phyloP scores from a whole-genome alignment of 2,113 vertebrate species.

The Ornithorhynchus anatinus region DNA sequence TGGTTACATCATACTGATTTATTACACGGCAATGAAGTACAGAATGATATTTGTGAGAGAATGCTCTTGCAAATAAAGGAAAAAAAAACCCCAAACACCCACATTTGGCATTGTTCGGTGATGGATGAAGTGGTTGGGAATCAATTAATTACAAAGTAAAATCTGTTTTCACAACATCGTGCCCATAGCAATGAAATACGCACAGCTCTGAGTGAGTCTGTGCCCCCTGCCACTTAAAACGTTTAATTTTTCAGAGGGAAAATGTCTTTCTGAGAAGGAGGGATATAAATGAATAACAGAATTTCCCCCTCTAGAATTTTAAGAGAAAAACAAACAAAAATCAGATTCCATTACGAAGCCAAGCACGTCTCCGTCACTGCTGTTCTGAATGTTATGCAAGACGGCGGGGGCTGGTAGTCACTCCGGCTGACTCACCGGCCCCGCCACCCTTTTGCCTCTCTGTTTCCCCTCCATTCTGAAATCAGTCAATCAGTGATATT shows the following conservation, averaged over 20 bases:
- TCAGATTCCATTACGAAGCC: too few relatives aligned
- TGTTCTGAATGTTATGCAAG: too few relatives aligned
- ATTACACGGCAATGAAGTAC: background rate
- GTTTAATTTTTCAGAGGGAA: constrained; percentile 3
- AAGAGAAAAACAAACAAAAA: background rate
- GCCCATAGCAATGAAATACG: too few relatives aligned
- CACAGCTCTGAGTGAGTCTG: too few relatives aligned
- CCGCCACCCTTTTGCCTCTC: too few relatives aligned
- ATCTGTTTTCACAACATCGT: constrained; percentile 2
- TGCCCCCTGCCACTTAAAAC: constrained; percentile 4
- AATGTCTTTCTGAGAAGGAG: background rate
- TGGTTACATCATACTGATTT: background rate
- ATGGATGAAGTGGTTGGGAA: background rate
- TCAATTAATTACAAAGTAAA: constrained; percentile 5
- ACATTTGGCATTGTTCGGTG: constrained; percentile 20
- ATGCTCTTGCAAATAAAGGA: too few relatives aligned
- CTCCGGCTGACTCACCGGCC: too few relatives aligned
- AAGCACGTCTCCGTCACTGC: too few relatives aligned
- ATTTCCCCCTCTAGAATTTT: constrained; percentile 7
- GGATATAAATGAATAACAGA: background rate
- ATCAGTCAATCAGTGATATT: too few relatives aligned
- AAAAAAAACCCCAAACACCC: constrained; percentile 6
- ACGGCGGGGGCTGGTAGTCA: too few relatives aligned
- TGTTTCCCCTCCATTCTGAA: too few relatives aligned
- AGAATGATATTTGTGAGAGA: too few relatives aligned